A percentile compares a stretch with the other conserved stretches of the same genome.
These are phyloP conservation scores for Andricus grossulariae DNA, from an alignment of 1,140 invertebrate genomes.

Conservation along the genomic window DNA sequence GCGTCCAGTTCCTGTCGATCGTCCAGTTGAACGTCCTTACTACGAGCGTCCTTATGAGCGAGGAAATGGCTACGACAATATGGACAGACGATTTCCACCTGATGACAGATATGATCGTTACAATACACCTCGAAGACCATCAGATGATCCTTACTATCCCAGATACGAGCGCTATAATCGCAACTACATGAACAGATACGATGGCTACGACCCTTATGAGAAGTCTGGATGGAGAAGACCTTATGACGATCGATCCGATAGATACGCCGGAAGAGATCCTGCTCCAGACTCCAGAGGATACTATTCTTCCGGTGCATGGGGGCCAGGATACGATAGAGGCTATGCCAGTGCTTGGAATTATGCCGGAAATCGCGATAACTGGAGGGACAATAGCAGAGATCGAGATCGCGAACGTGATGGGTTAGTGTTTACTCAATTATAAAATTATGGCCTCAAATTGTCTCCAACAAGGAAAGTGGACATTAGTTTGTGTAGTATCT, in stretches of 20 bases:
- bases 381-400: slow-evolving; percentile 62
- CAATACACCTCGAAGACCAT: slow-evolving; percentile 42
- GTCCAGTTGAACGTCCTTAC: slow-evolving; percentile 20
- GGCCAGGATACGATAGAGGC: slow-evolving; percentile 63
- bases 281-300: slow-evolving; percentile 74
- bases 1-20: slow-evolving; percentile 14
- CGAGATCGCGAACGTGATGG: slow-evolving; percentile 51
- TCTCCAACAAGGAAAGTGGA: background rate
- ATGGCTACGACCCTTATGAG: slow-evolving; percentile 62
- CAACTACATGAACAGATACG: slow-evolving; percentile 55
- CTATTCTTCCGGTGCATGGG: slow-evolving; percentile 68
- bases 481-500: no score
- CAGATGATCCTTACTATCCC: slow-evolving; percentile 55
- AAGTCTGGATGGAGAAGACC: slow-evolving; percentile 55
- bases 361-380: slow-evolving; percentile 57
- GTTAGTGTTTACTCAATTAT: background rate
- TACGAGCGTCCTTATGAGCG: slow-evolving; percentile 65
- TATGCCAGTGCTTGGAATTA: slow-evolving; percentile 72
- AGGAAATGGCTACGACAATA: slow-evolving; percentile 70
- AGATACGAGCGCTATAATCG: slow-evolving; percentile 62
- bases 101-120: slow-evolving; percentile 62
- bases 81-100: slow-evolving; percentile 60
- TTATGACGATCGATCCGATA: slow-evolving; percentile 56
- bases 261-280: slow-evolving; percentile 46
- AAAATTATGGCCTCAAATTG: background rate